Evolutionary conservation across 2,888 invertebrate genomes (phyloP).

Genomic region (Pristionchus maxplancki): DNA sequence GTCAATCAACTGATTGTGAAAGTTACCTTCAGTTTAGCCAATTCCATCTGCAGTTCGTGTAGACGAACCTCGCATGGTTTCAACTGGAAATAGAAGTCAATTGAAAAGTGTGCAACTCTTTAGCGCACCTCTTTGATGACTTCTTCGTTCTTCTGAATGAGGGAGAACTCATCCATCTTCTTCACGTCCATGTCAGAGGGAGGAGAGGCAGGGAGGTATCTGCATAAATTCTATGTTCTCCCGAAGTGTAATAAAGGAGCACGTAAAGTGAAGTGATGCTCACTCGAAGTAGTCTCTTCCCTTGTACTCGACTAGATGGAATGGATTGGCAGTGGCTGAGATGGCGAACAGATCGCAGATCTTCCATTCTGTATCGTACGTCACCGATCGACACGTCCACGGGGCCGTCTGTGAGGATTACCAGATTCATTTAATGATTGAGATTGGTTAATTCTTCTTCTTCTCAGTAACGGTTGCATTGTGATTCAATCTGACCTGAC

Average conservation of each 20-base stretch:
- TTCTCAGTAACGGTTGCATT: too few species aligned
- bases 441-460: too few species aligned
- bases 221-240: too few species aligned
- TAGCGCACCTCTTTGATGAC: neutral
- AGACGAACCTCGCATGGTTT: constrained; percentile 41
- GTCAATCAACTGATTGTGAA: neutral
- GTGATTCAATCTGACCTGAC: constrained; percentile 43
- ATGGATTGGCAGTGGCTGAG: constrained; percentile 43
- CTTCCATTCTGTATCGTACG: constrained; percentile 49
- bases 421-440: neutral
- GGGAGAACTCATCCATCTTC: constrained; percentile 36
- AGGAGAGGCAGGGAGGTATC: constrained; percentile 44
- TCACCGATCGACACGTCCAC: constrained; percentile 48
- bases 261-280: neutral
- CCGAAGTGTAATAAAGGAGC: neutral
- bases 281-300: constrained; percentile 51
- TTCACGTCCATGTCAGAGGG: constrained; percentile 35
- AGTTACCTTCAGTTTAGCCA: neutral
- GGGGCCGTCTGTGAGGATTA: constrained; percentile 40
- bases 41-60: constrained; percentile 21
- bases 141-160: constrained; percentile 28
- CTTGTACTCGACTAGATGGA: constrained; percentile 42
- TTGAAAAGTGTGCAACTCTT: neutral
- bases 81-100: neutral
- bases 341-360: constrained; percentile 51